Base-by-base conservation (phyloP, 2,113 vertebrate genomes). In the Scortum barcoo region DNA sequence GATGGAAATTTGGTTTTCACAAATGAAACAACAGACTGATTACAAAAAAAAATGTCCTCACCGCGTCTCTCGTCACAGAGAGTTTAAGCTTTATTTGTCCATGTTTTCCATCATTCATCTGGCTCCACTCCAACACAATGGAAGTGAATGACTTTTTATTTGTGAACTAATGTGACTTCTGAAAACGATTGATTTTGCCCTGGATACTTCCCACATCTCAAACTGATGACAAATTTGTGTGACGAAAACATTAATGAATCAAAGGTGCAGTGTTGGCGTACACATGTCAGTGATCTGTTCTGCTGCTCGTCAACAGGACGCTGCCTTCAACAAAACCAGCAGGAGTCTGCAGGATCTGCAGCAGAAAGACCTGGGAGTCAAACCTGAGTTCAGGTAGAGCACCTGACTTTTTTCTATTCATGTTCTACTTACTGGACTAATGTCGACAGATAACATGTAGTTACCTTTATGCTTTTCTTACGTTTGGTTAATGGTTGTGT, bases 291-390 rank as follows among this genome's bases (percentile, higher is more conserved):
- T n/a, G n/a, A n/a, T 36, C 14, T 65, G 8, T 11, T 56, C 4
- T 84, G 54, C 68, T 75, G 36, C 62, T 73, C 20, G 0, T 66
- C 89, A 79, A 12, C 90, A 99, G 98, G 98, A 99, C 76, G 97
- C 97, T 4, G 95, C 97, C 67, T 99, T 99, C 92, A 99, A 99
- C 93, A 99, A 99, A 95, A 97, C 96, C 80, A 97, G 97, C 0
- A 95, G 98, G 87, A 96, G 97, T 87, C 96, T 99, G 89, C 97
- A 99, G 88, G 98, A 99, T 13, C 92, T 99, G 78, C 97, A 99
- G 90, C 97, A 97, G 87, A 98, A 96, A 86, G 98, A 99, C 46
- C 93, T 99, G 1, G 98, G 97, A 11, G 96, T 99, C 81, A 99
- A 98, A 83, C 95, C 97, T 0, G 96, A 99, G 68, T 98, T 99